These are phyloP conservation scores for Xiphophorus couchianus DNA, from an alignment of 2,113 vertebrate genomes.

Conservation along the genomic window DNA sequence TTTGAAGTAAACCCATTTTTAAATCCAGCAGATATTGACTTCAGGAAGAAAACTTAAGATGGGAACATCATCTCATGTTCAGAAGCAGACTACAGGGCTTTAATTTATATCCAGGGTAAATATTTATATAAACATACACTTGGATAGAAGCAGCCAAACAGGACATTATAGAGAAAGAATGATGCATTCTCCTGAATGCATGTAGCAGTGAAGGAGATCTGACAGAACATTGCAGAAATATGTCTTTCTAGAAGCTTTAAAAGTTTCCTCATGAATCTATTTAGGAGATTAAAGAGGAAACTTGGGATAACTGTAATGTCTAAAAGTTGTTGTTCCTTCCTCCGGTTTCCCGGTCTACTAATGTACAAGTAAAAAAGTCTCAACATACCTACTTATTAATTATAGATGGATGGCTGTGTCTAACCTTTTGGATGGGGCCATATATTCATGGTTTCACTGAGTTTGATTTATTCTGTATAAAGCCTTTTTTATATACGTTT, in stretches of 20 bases:
- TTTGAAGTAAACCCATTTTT: not conserved
- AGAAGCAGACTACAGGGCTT: not conserved
- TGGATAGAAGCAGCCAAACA: constrained; percentile 9
- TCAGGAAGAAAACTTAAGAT: too few species aligned
- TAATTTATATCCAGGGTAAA: not conserved
- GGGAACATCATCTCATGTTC: not conserved
- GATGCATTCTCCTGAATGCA: not conserved
- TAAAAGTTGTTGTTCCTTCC: not conserved
- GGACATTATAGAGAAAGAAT: constrained; percentile 4
- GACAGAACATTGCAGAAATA: not conserved
- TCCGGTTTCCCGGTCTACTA: not conserved
- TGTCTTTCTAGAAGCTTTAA: not conserved
- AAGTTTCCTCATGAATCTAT: constrained; percentile 1
- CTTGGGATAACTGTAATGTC: not conserved
- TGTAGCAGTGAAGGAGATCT: constrained; percentile 3
- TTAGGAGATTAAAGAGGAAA: not conserved
- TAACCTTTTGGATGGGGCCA: not conserved
- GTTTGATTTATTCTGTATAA: not conserved
- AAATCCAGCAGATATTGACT: too few species aligned
- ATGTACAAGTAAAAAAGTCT: not conserved
- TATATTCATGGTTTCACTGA: not conserved
- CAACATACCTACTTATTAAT: not conserved
- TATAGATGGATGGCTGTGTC: not conserved
- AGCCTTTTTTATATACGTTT: too few species aligned
- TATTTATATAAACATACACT: not conserved